Base-by-base conservation (phyloP, 2,888 invertebrate genomes). In the Epirrita christyi region DNA sequence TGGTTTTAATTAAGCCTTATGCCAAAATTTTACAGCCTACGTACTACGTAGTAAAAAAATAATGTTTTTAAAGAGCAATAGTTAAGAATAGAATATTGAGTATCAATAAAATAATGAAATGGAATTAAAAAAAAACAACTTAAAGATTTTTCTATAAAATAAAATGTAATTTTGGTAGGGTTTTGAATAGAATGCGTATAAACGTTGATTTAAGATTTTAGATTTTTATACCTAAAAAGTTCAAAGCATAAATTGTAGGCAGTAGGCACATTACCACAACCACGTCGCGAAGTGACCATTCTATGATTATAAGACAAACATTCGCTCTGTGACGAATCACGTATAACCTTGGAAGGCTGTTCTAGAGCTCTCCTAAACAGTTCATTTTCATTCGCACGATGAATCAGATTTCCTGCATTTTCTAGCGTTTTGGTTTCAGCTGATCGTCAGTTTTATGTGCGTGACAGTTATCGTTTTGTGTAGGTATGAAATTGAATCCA, bases 361-460 rank as follows among this genome's bases (percentile, higher is more conserved):
- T 88, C 88, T 88, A 88, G 88, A 88, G 75, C 75, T 80, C 76
- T 86, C 85, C 66, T 66, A 73, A 68, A 73, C 72, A 67, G 74
- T 76, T 78, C 70, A 73, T 76, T 80, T 78, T 78, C 77, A 73
- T 76, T 74, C 70, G 58, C 62, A 63, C 61, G 64, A 43, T 62
- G 67, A 72, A 62, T 71, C 65, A 65, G 59, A 43, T 55, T 59
- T 59, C 50, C 55, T 44, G 41, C 55, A 56, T 48, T 53, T 59
- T 55, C 54, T 52, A 53, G 59, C 63, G 66, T 64, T 55, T 21
- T 51, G 53, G 44, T 57, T 46, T 29, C 65, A 66, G 61, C 61
- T 55, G 51, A 59, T 61, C 4, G 14, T 42, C 15, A 15, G 28
- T 37, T 38, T 34, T 10, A 13, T 37, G 41, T 45, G 28, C 53